Evolutionary conservation across 2,113 vertebrate species (phyloP).

Genomic region (Corythornis madagascariensis): DNA sequence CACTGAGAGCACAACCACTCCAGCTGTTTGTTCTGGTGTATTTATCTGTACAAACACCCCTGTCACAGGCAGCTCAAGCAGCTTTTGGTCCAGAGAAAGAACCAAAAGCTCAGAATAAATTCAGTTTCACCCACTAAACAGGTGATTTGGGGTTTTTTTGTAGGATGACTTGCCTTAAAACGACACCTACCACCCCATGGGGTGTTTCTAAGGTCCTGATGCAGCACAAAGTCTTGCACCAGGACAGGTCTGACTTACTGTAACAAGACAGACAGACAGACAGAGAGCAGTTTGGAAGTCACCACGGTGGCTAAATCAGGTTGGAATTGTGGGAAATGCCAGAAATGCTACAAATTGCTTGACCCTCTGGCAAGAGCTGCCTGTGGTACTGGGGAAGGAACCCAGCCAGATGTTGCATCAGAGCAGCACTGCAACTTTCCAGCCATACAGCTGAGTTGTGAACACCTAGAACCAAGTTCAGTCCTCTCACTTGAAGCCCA

Average conservation of each 20-base stretch:
- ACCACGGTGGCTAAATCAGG: not conserved
- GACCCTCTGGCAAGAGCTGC: not conserved
- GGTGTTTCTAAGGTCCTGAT: not conserved
- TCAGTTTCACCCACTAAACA: not conserved
- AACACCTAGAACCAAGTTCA: not conserved
- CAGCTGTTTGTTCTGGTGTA: constrained; percentile 6
- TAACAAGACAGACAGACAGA: not conserved
- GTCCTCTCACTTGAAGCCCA: not conserved
- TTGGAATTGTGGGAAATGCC: constrained; percentile 14
- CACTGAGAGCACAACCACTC: not conserved
- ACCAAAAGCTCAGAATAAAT: constrained; percentile 5
- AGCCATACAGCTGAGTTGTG: not conserved
- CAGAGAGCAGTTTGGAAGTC: not conserved
- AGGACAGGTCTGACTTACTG: not conserved
- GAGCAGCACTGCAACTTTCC: not conserved
- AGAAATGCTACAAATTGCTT: not conserved
- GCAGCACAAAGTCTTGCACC: not conserved
- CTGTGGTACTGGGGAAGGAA: not conserved
- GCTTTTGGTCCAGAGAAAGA: constrained; percentile 16
- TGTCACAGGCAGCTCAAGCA: not conserved
- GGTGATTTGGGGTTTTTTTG: no score
- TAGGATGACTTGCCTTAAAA: not conserved
- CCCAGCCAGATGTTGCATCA: constrained; percentile 9
- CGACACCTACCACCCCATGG: not conserved
- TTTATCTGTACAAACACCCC: not conserved